Conservation (phyloP, 2,113 vertebrate species). For the Daboia siamensis region DNA sequence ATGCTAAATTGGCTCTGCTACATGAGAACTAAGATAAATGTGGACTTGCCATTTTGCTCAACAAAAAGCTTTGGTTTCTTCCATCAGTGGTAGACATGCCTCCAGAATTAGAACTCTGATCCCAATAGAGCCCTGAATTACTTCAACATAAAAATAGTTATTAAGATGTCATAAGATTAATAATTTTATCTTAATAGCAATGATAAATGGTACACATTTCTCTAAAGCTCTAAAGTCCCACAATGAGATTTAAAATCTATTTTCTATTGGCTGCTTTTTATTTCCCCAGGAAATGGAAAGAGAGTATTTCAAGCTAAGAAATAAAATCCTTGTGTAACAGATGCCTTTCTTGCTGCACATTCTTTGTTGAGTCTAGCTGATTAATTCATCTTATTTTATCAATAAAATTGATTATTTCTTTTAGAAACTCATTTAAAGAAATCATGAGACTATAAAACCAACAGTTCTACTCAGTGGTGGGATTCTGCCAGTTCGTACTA, state of each 20-base stretch:
- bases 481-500: too few relatives aligned
- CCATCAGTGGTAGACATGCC: conserved; percentile 70
- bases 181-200: conserved; percentile 83
- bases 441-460: conserved; percentile 37
- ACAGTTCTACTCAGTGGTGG: neutral
- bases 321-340: conserved; percentile 62
- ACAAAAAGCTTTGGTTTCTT: conserved; percentile 61
- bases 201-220: conserved; percentile 70
- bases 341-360: conserved; percentile 46
- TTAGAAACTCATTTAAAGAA: conserved; percentile 62
- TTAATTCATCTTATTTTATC: conserved; percentile 68
- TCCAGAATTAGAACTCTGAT: conserved; percentile 76
- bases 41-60: conserved; percentile 63
- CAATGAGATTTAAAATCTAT: conserved; percentile 64
- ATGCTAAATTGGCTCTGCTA: neutral
- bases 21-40: neutral
- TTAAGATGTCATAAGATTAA: conserved; percentile 79
- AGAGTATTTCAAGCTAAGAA: conserved; percentile 61
- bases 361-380: conserved; percentile 58
- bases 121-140: conserved; percentile 73
- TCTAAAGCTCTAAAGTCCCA: conserved; percentile 52
- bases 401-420: conserved; percentile 66
- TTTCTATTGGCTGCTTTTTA: conserved; percentile 64
- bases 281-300: conserved; percentile 56
- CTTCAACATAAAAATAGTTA: conserved; percentile 82